Evolutionary conservation across 2,797 vertebrate genomes (phyloP).

Genomic region (Hoplostethus atlanticus): DNA sequence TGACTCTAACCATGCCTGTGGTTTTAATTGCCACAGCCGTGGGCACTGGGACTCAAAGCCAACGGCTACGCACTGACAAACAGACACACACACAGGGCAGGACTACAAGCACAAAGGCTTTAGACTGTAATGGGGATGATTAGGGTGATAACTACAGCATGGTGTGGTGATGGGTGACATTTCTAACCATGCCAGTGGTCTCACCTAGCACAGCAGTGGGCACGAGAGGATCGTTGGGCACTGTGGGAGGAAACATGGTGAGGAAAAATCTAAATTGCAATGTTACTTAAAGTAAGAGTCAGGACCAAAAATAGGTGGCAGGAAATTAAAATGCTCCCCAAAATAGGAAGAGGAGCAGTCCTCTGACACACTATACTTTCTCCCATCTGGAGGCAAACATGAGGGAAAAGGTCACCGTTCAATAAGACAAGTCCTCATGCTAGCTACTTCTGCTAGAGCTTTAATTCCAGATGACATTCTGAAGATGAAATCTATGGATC

Average conservation of each 20-base stretch:
- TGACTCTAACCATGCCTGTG: conserved; percentile 18
- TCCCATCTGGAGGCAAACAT: conserved; percentile 11
- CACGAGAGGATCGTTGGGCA: conserved; percentile 99
- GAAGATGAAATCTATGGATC: neutral
- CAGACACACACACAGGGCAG: conserved; percentile 31
- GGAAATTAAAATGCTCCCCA: neutral
- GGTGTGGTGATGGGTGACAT: conserved; percentile 80
- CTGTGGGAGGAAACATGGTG: conserved; percentile 86
- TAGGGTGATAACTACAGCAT: conserved; percentile 69
- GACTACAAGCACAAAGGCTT: conserved; percentile 49
- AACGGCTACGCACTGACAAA: conserved; percentile 9
- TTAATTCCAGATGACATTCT: neutral
- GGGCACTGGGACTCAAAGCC: conserved; percentile 11
- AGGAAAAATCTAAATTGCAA: conserved; percentile 45
- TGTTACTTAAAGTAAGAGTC: conserved; percentile 1
- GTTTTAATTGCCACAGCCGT: conserved; percentile 8
- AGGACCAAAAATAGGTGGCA: neutral
- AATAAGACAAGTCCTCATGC: neutral
- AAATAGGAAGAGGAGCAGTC: neutral
- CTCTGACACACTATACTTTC: neutral
- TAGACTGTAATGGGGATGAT: conserved; percentile 34
- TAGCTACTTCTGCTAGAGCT: no score
- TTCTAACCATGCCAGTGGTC: conserved; percentile 74
- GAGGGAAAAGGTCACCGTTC: neutral
- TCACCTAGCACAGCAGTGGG: conserved; percentile 99